Conservation (phyloP, 2,113 vertebrate genomes). For the Tetrax tetrax region DNA sequence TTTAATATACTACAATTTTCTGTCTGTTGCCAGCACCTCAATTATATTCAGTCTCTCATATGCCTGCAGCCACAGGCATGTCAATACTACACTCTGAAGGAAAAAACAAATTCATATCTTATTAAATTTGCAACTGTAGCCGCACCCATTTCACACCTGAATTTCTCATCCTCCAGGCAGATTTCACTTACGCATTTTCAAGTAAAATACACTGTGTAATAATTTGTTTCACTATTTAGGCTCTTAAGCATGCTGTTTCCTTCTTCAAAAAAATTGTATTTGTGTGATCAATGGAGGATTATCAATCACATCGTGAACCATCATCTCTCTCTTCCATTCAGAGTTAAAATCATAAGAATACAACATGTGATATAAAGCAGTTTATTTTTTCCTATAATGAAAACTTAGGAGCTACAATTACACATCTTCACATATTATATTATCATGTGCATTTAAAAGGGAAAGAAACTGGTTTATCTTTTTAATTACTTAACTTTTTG, state of each 20-base stretch:
- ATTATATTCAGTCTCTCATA: constrained; percentile 48
- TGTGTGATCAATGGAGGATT: not conserved
- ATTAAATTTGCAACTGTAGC: constrained; percentile 74
- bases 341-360: not conserved
- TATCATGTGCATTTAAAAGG: not conserved
- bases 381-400: not conserved
- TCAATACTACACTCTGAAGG: constrained; percentile 62
- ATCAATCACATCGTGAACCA: not conserved
- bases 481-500: not conserved
- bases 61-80: constrained; percentile 75
- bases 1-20: constrained; percentile 52
- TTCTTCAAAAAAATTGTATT: not conserved
- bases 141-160: constrained; percentile 72
- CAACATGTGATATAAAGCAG: not conserved
- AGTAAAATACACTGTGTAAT: not conserved
- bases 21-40: constrained; percentile 52
- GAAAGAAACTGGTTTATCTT: not conserved
- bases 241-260: constrained; percentile 18
- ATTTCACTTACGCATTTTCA: not conserved
- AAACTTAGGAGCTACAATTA: not conserved
- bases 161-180: constrained; percentile 71
- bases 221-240: not conserved
- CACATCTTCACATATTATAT: not conserved
- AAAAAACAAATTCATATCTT: constrained; percentile 56
- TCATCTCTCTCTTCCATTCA: not conserved